Base-by-base conservation (phyloP, 1,140 invertebrate species). In the Diplogasteroides magnus region DNA sequence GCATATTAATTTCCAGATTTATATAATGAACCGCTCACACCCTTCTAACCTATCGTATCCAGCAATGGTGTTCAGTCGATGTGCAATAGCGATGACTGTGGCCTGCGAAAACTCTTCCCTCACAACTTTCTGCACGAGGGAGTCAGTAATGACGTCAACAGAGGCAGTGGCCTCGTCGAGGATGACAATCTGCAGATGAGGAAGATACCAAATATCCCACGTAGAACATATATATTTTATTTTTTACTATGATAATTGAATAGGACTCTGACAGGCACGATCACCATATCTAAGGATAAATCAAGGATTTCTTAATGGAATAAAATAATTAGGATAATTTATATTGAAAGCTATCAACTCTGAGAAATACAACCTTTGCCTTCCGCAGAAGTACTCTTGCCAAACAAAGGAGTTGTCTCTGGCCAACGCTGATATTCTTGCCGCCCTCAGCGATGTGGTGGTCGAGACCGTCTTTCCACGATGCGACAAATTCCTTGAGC, bases 91-190 rank as follows among this genome's bases (percentile, higher is more conserved):
- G 23, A 68, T 61, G 1, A 58, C 61, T 0, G 67, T 68, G 2
- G 67, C 57, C n/a, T n/a, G n/a, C n/a, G n/a, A n/a, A n/a, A n/a
- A n/a, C n/a, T n/a, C n/a, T n/a, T n/a, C n/a, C n/a, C n/a, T n/a
- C 83, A n/a, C n/a, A n/a, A n/a, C n/a, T n/a, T n/a, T n/a, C 62
- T 91, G 86, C 15, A 93, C 84, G 1, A 87, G 84, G 25, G 86
- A 84, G 77, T 93, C 91, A 0, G 90, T 89, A 26, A 85, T 83
- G 1, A 85, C 74, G 78, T 90, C 89, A 2, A 90, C 83, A 56
- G 87, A 88, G 48, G 88, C 88, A n/a, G 89, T 89, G 1, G 89
- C 88, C 81, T 90, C 89, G 73, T 89, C 88, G 75, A 89, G 83
- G 1, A 89, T 82, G 0, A 89, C 78, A 27, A 86, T 75, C 48